These are phyloP conservation scores for Eptatretus atami DNA, from an alignment of 2,797 vertebrate genomes.

Conservation along the genomic window DNA sequence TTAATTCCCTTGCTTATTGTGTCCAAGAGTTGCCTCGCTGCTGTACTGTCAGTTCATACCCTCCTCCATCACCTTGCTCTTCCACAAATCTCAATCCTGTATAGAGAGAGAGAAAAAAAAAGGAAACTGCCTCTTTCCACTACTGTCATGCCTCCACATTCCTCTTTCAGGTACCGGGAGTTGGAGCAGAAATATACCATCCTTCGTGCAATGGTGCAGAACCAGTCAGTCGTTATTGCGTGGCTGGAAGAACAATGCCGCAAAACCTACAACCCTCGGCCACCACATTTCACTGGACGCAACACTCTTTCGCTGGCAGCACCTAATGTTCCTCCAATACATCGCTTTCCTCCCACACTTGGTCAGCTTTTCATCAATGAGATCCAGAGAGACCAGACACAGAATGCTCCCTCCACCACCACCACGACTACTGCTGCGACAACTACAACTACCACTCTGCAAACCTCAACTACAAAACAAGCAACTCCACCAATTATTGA, in stretches of 20 bases:
- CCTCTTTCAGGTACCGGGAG: conserved; percentile 28
- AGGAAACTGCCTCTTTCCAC: no score
- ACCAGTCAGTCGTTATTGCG: conserved; percentile 60
- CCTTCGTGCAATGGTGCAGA: conserved; percentile 62
- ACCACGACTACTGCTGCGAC: neutral
- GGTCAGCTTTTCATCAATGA: conserved; percentile 39
- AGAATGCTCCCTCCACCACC: neutral
- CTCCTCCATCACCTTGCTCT: no score
- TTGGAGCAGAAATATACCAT: conserved; percentile 42
- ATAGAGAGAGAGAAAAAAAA: no score
- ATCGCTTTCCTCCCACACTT: conserved; percentile 22
- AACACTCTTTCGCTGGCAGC: conserved; percentile 47
- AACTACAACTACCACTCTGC: neutral
- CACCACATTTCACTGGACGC: neutral
- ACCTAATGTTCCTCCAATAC: conserved; percentile 38
- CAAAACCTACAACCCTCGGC: conserved; percentile 25
- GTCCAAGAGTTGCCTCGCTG: no score
- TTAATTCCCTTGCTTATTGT: no score
- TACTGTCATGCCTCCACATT: no score
- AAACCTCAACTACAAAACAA: neutral
- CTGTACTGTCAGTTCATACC: no score
- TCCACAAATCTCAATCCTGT: no score
- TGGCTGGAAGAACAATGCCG: conserved; percentile 65
- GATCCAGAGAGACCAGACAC: conserved; percentile 47
- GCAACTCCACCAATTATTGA: neutral